These are phyloP conservation scores for Caenorhabditis macrosperma DNA, from an alignment of 2,888 invertebrate species.

Conservation along the genomic window DNA sequence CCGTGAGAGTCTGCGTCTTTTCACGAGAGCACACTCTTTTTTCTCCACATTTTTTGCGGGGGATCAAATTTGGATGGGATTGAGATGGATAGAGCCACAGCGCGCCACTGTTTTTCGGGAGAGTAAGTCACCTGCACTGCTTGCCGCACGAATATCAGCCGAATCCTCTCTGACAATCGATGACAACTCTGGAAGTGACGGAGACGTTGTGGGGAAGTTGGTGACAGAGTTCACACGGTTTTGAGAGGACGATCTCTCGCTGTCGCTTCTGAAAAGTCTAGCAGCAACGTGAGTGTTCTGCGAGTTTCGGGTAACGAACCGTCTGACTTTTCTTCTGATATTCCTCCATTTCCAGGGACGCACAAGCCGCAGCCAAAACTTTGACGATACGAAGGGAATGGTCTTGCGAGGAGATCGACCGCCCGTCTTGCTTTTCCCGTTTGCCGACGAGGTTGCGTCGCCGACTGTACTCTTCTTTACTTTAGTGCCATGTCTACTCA, in stretches of 20 bases:
- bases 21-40: constrained; percentile 1
- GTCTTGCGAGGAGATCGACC: constrained; percentile 26
- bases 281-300: neutral
- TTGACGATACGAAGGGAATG: constrained; percentile 60
- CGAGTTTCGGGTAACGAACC: constrained; percentile 43
- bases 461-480: constrained; percentile 54
- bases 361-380: constrained; percentile 78
- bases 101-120: too few species aligned
- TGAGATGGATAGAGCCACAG: too few species aligned
- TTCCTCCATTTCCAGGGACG: constrained; percentile 78
- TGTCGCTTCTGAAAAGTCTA: constrained; percentile 59
- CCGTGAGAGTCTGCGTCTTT: constrained; percentile 3
- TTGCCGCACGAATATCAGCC: neutral
- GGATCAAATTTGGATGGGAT: neutral
- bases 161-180: constrained; percentile 44
- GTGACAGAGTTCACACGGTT: constrained; percentile 30
- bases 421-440: constrained; percentile 16
- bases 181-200: constrained; percentile 62
- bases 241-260: constrained; percentile 58
- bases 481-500: constrained; percentile 22
- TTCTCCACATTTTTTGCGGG: neutral
- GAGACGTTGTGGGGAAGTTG: constrained; percentile 53
- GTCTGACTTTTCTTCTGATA: constrained; percentile 62
- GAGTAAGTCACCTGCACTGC: constrained; percentile 9
- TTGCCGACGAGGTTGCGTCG: constrained; percentile 41